phyloP scores from a whole-genome alignment of 2,113 vertebrate genomes.

The Pithys albifrons region DNA sequence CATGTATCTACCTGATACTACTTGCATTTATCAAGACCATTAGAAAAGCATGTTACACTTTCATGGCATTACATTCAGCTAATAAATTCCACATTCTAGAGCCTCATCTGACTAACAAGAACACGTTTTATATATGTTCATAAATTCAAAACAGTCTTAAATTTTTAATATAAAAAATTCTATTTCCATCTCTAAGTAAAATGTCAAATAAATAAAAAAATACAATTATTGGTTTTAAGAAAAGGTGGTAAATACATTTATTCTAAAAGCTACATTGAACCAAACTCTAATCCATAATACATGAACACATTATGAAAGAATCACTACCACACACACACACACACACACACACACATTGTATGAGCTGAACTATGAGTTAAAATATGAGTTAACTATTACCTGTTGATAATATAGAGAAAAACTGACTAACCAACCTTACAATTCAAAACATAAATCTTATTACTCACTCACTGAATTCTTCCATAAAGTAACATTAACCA shows the following conservation, averaged over 20 bases:
- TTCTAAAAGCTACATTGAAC: neutral
- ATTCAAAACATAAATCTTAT: neutral
- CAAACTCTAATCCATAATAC: neutral
- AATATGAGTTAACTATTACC: neutral
- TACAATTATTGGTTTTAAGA: neutral
- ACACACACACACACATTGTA: neutral
- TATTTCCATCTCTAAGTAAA: neutral
- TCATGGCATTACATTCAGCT: neutral
- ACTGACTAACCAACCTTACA: neutral
- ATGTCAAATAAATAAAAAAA: neutral
- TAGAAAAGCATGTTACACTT: slow-evolving; percentile 3
- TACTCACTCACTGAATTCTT: neutral
- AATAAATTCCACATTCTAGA: neutral
- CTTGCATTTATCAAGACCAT: neutral
- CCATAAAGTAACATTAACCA: neutral
- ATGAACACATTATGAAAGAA: neutral
- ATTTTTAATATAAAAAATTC: neutral
- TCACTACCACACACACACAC: neutral
- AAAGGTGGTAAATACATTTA: neutral
- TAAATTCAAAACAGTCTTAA: neutral
- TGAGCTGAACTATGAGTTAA: neutral
- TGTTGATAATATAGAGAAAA: neutral
- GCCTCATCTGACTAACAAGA: neutral
- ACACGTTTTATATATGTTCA: neutral
- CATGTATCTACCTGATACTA: neutral